phyloP scores from a whole-genome alignment of 1,140 invertebrate genomes.

The Reticulitermes speratus region DNA sequence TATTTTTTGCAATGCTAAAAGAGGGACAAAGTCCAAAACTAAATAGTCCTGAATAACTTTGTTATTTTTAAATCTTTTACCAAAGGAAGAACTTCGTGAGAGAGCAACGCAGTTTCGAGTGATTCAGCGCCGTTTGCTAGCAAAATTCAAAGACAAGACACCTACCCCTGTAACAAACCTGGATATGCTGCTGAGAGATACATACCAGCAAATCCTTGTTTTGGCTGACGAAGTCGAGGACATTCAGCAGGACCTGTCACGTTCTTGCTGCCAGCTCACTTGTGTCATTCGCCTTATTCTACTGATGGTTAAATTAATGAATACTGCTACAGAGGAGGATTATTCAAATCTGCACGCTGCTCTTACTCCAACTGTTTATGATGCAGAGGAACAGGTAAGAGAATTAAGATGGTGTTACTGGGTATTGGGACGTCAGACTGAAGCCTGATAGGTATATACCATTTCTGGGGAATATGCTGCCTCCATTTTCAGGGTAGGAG shows the following conservation, averaged over 20 bases:
- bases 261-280: conserved; percentile 25
- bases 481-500: too few relatives aligned
- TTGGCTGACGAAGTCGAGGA: conserved; percentile 51
- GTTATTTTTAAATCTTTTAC: too few relatives aligned
- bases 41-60: too few relatives aligned
- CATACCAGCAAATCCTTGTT: conserved; percentile 61
- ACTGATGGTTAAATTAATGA: conserved; percentile 11
- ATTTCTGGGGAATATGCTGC: too few relatives aligned
- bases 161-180: conserved; percentile 68
- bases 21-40: too few relatives aligned
- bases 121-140: conserved; percentile 69
- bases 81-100: conserved; percentile 59
- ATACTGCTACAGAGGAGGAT: neutral
- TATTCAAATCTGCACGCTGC: conserved; percentile 20
- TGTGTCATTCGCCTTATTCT: conserved; percentile 7
- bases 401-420: neutral
- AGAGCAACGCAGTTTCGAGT: conserved; percentile 67
- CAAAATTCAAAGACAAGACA: conserved; percentile 74
- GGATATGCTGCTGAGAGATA: conserved; percentile 70
- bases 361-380: neutral
- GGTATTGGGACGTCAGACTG: neutral
- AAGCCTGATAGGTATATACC: too few relatives aligned
- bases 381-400: conserved; percentile 25
- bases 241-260: conserved; percentile 39
- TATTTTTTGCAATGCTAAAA: too few relatives aligned